Conservation (phyloP, 2,888 invertebrate genomes). For the Opisthograptis luteolata region DNA sequence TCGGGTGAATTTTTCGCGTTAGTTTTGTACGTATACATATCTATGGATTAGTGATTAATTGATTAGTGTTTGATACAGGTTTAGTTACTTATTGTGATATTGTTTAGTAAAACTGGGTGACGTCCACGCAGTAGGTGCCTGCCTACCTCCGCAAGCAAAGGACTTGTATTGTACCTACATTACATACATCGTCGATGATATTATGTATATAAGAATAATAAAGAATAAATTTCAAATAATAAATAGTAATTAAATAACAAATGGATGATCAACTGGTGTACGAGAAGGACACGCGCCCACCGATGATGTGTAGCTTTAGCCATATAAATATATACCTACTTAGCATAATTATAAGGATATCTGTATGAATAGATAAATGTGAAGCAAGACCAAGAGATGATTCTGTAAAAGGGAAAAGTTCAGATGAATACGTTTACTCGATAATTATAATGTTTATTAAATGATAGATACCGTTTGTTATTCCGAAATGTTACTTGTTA, state of each 20-base stretch:
- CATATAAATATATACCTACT: constrained; percentile 14
- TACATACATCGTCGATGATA: background rate
- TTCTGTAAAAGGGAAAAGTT: constrained; percentile 24
- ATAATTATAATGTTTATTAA: constrained; percentile 11
- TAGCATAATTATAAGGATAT: constrained; percentile 5
- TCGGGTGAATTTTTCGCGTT: background rate
- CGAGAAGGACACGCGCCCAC: constrained; percentile 25
- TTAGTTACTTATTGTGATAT: constrained; percentile 28
- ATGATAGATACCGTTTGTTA: constrained; percentile 10
- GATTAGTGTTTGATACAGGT: constrained; percentile 30
- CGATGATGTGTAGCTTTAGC: constrained; percentile 31
- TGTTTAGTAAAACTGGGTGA: constrained; percentile 7
- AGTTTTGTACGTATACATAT: constrained; percentile 28
- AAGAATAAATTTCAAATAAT: too few relatives aligned
- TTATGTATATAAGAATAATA: too few relatives aligned
- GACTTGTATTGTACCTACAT: too few relatives aligned
- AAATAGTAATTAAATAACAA: constrained; percentile 38
- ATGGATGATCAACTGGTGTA: constrained; percentile 10
- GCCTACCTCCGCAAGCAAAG: too few relatives aligned
- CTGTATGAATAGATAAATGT: constrained; percentile 23
- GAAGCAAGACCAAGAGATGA: constrained; percentile 17
- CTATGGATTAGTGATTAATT: constrained; percentile 28
- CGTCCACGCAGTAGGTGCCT: background rate
- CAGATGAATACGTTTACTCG: constrained; percentile 18
- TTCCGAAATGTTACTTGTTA: constrained; percentile 1